Conservation (phyloP, 2,888 invertebrate species). For the Andricus curvator region DNA sequence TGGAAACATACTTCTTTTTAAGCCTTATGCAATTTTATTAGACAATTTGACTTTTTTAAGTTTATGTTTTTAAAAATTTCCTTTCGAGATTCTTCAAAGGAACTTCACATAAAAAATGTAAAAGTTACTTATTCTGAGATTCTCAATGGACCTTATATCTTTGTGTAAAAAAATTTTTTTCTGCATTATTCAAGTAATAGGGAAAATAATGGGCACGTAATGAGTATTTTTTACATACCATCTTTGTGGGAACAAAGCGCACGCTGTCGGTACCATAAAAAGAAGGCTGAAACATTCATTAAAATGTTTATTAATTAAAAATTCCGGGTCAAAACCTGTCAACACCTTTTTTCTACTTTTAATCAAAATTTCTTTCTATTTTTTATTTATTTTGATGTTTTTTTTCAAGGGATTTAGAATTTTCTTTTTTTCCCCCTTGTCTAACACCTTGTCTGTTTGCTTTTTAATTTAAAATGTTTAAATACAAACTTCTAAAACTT, state of each 20-base stretch:
- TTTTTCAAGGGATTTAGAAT: too few relatives aligned
- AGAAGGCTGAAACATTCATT: conserved; percentile 82
- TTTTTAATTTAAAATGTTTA: too few relatives aligned
- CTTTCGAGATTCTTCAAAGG: neutral
- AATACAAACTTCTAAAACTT: too few relatives aligned
- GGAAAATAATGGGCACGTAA: neutral
- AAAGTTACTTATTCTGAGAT: neutral
- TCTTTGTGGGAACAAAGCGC: conserved; percentile 91
- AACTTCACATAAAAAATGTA: conserved; percentile 4
- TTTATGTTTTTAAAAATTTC: neutral
- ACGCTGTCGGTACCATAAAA: conserved; percentile 93
- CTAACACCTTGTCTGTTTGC: too few relatives aligned
- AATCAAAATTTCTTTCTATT: too few relatives aligned
- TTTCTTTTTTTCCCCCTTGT: too few relatives aligned
- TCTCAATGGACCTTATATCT: neutral
- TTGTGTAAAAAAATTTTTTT: neutral
- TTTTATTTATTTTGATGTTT: too few relatives aligned
- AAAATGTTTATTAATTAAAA: conserved; percentile 7
- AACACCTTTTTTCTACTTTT: too few relatives aligned
- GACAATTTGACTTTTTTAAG: too few relatives aligned
- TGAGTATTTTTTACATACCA: conserved; percentile 81
- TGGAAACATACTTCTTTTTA: too few relatives aligned
- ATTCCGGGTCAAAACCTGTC: neutral
- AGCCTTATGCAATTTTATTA: too few relatives aligned
- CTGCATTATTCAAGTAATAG: too few relatives aligned